Conservation (phyloP, 2,797 vertebrate species). For the Novumbra hubbsi region DNA sequence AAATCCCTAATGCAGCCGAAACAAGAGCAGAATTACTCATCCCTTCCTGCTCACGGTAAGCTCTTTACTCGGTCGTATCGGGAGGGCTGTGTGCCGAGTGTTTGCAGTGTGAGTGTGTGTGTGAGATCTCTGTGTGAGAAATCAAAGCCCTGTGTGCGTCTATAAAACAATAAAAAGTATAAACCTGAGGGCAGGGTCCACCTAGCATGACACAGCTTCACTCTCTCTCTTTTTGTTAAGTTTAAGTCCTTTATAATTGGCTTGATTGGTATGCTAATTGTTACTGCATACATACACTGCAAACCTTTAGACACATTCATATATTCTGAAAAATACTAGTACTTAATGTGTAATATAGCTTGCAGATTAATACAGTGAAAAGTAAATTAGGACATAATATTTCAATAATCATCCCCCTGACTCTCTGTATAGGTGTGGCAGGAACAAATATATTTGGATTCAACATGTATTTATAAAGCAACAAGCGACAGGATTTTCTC, state of each 20-base stretch:
- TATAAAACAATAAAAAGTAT: constrained; percentile 18
- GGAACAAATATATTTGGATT: too few relatives aligned
- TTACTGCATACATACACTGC: too few relatives aligned
- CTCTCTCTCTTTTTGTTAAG: not conserved
- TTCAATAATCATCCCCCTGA: too few relatives aligned
- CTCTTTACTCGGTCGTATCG: constrained; percentile 64
- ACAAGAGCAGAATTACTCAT: constrained; percentile 64
- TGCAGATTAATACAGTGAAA: too few relatives aligned
- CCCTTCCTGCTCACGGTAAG: constrained; percentile 71
- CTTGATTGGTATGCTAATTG: too few relatives aligned
- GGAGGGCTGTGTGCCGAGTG: constrained; percentile 40
- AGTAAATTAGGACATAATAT: too few relatives aligned
- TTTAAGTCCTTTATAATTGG: not conserved
- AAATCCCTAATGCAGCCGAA: constrained; percentile 60
- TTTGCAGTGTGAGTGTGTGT: constrained; percentile 3
- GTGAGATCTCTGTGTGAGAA: constrained; percentile 5
- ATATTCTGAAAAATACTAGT: too few relatives aligned
- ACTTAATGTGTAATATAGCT: too few relatives aligned
- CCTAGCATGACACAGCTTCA: constrained; percentile 15
- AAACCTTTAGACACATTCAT: too few relatives aligned
- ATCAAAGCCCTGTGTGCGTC: constrained; percentile 3
- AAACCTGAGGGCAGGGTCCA: constrained; percentile 22
- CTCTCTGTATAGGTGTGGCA: too few relatives aligned
- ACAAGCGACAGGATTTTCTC: too few relatives aligned
- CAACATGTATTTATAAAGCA: too few relatives aligned